Conservation (phyloP, 2,797 vertebrate genomes). For the Benthosema pterotum region DNA sequence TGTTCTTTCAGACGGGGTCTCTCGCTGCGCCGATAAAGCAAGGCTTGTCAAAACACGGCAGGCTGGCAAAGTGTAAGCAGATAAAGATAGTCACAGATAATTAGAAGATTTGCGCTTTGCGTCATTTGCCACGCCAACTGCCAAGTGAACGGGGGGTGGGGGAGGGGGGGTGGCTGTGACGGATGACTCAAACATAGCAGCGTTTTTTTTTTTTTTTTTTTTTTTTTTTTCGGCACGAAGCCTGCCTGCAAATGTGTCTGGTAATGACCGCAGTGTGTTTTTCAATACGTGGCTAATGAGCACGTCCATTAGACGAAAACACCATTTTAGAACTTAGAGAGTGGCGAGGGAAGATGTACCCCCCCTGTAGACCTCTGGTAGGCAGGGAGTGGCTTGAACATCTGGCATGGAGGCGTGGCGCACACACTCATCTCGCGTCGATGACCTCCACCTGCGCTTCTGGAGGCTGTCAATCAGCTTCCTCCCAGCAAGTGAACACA, state of each 20-base stretch:
- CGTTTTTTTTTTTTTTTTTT: too few relatives aligned
- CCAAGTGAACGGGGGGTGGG: conserved; percentile 42
- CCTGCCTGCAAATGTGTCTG: conserved; percentile 70
- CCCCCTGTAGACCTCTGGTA: conserved; percentile 45
- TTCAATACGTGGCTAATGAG: conserved; percentile 78
- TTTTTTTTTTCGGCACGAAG: conserved; percentile 65
- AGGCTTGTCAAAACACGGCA: conserved; percentile 64
- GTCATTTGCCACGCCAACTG: conserved; percentile 60
- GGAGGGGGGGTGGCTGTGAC: conserved; percentile 64
- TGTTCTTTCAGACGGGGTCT: conserved; percentile 63
- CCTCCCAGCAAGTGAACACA: conserved; percentile 6
- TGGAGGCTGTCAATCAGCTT: conserved; percentile 43
- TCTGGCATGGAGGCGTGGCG: conserved; percentile 43
- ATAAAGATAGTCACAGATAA: conserved; percentile 71
- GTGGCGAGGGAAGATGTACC: conserved; percentile 50
- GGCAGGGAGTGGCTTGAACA: conserved; percentile 43
- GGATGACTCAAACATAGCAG: conserved; percentile 66
- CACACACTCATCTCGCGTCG: conserved; percentile 9
- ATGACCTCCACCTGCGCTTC: conserved; percentile 46
- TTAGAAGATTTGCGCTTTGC: conserved; percentile 69
- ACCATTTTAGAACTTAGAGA: conserved; percentile 73
- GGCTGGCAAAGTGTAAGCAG: conserved; percentile 54
- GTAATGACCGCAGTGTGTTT: conserved; percentile 77
- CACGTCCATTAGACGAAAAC: conserved; percentile 79
- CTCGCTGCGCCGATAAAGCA: conserved; percentile 60